A percentile compares a stretch with the other conserved stretches of the same genome.
Evolutionary conservation across 2,797 vertebrate genomes (phyloP).

Genomic region (Sciurus carolinensis): DNA sequence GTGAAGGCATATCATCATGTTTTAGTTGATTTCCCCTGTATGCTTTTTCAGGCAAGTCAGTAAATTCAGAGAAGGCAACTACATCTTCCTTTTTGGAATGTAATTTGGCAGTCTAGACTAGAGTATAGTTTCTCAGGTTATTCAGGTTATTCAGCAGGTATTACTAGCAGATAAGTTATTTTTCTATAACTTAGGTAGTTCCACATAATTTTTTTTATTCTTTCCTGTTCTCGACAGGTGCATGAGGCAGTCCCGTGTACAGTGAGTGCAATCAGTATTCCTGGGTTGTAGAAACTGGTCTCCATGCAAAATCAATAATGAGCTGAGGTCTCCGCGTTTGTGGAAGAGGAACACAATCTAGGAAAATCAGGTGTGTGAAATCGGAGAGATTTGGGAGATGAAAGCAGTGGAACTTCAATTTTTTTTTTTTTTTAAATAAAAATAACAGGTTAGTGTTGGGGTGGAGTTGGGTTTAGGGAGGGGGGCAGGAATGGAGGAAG

Average conservation of each 20-base stretch:
- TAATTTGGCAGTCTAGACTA: slow-evolving; percentile 56
- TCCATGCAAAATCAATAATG: slow-evolving; percentile 94
- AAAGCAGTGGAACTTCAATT: neutral
- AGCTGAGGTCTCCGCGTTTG: slow-evolving; percentile 93
- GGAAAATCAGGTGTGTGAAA: slow-evolving; percentile 94
- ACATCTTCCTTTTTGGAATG: slow-evolving; percentile 12
- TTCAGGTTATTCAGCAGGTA: slow-evolving; percentile 15
- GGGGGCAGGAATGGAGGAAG: no score
- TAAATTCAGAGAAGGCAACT: slow-evolving; percentile 86
- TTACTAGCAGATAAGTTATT: slow-evolving; percentile 61
- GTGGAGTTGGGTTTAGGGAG: no score
- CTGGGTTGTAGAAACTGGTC: slow-evolving; percentile 96
- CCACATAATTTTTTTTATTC: slow-evolving; percentile 77
- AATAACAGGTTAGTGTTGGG: no score
- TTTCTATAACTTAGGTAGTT: slow-evolving; percentile 69
- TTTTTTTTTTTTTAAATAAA: slow-evolving; percentile 53
- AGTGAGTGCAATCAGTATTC: slow-evolving; percentile 93
- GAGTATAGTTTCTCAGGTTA: slow-evolving; percentile 46
- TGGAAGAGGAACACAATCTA: slow-evolving; percentile 95
- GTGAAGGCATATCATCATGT: slow-evolving; percentile 71
- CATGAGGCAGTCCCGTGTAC: slow-evolving; percentile 96
- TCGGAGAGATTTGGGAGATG: slow-evolving; percentile 65
- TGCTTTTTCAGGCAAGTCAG: slow-evolving; percentile 82
- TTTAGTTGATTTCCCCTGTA: slow-evolving; percentile 80
- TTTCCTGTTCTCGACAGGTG: slow-evolving; percentile 91